phyloP scores from a whole-genome alignment of 2,888 invertebrate genomes.

The Meganola albula region DNA sequence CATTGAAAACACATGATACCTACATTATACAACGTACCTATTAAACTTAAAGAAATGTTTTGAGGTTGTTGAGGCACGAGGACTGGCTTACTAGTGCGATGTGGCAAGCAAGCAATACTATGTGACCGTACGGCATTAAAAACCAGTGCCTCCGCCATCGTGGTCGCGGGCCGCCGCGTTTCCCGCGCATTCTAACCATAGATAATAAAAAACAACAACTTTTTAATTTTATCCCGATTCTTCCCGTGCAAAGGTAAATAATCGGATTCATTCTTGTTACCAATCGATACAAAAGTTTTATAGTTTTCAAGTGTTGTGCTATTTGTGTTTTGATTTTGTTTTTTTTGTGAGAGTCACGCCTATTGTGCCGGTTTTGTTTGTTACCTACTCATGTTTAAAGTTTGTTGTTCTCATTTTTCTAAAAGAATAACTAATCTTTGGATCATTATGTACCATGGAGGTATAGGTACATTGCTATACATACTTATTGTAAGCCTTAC shows the following conservation, averaged over 20 bases:
- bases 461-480: too few species aligned
- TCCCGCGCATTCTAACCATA: conserved; percentile 46
- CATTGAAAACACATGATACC: too few species aligned
- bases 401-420: conserved; percentile 26
- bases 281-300: background rate
- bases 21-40: too few species aligned
- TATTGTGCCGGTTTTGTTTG: conserved; percentile 38
- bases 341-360: conserved; percentile 23
- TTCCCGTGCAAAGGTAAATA: conserved; percentile 59
- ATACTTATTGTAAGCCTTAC: too few species aligned
- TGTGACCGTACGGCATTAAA: too few species aligned
- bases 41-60: too few species aligned
- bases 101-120: too few species aligned
- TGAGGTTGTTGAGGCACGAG: too few species aligned
- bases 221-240: conserved; percentile 34
- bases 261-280: too few species aligned
- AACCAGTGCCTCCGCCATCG: conserved; percentile 51
- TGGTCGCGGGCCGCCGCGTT: conserved; percentile 48
- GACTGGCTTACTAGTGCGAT: too few species aligned
- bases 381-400: conserved; percentile 33
- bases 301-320: conserved; percentile 4
- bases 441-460: too few species aligned
- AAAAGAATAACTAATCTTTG: too few species aligned
- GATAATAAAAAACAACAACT: conserved; percentile 37
- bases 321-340: conserved; percentile 26